Evolutionary conservation across 2,888 invertebrate species (phyloP), one percentile per base, ranked within the genome.

Genomic region (Stegana nigrithorax): DNA sequence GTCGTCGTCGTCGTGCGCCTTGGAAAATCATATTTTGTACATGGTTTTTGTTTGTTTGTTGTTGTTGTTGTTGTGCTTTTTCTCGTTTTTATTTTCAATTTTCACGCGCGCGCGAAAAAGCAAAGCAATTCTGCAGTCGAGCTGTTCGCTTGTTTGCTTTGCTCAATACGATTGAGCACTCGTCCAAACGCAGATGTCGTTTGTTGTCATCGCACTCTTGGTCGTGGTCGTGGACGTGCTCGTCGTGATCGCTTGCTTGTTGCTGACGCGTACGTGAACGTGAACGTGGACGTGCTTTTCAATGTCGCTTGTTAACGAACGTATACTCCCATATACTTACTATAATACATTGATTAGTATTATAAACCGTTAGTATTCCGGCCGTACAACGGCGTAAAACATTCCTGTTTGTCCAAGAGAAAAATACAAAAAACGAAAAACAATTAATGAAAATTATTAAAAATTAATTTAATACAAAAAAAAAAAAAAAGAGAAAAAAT

Each of bases 111-210:
- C 53, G 32, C 53, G 53, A 26, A 32, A 32, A 53, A 32, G 29
- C 53, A 21, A 53, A 53, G 29, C 53, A 21, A 53, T 32, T 53
- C 53, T 19, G 32, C 32, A 53, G 10, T 53, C 21, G 32, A 53
- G 53, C 47, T n/a, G 39, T 14, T 12, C 39, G n/a, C 12, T n/a
- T n/a, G n/a, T n/a, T n/a, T n/a, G n/a, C 51, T 25, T 19, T 72
- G 74, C 65, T 62, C 67, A 63, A 59, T 59, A 62, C 74, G 72
- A 75, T 72, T 71, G 72, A 76, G 73, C 64, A 76, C 76, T 74
- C 32, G 55, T 55, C n/a, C 68, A 74, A 78, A 76, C 78, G 74
- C 78, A 74, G 12, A 32, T 42, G 44, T 45, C 27, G 23, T 50
- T n/a, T 14, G 51, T 23, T 14, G 51, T 51, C 23, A 23, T 17